Base-by-base conservation (phyloP, 1,140 invertebrate species). In the Trypoxylus dichotomus region DNA sequence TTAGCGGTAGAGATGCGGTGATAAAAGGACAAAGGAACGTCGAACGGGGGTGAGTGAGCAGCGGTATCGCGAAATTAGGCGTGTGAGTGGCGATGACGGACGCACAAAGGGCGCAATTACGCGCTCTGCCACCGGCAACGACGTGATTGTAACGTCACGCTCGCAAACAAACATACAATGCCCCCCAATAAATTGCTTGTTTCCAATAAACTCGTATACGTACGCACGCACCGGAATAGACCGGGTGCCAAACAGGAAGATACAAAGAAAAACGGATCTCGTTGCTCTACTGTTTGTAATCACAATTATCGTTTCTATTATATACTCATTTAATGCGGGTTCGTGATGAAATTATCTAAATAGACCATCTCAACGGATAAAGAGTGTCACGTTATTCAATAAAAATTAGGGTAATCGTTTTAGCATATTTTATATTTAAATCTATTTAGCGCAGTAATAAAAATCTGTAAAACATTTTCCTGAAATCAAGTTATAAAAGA, bases 71-170 rank as follows among this genome's bases (percentile, higher is more conserved):
- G 80, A 85, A 85, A 85, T 85, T 85, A 85, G 84, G 83, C 84
- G 83, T 85, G 82, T 83, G 79, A 82, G 81, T 85, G 84, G 76
- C 77, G 73, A 74, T 85, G 84, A 85, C 84, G 83, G 82, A 76
- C 76, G 79, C 78, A 85, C 83, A 85, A 85, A 83, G 80, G 80
- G 80, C 77, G 81, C 84, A 85, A 85, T 85, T 85, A 85, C 82
- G 82, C 83, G 83, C 83, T 81, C 80, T 80, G 83, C 78, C 83
- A 81, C 83, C 81, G 82, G 79, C 82, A 79, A 80, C 79, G 75
- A 77, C 80, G 77, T 80, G 80, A 82, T 83, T 83, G 83, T 82
- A 77, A 76, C 82, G 83, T 83, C 81, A 83, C 83, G 80, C 82
- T 81, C 82, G 80, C 83, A 84, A 82, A 83, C 82, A 83, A 82